Evolutionary conservation across 2,797 vertebrate genomes (phyloP).

Genomic region (Setipinna tenuifilis): DNA sequence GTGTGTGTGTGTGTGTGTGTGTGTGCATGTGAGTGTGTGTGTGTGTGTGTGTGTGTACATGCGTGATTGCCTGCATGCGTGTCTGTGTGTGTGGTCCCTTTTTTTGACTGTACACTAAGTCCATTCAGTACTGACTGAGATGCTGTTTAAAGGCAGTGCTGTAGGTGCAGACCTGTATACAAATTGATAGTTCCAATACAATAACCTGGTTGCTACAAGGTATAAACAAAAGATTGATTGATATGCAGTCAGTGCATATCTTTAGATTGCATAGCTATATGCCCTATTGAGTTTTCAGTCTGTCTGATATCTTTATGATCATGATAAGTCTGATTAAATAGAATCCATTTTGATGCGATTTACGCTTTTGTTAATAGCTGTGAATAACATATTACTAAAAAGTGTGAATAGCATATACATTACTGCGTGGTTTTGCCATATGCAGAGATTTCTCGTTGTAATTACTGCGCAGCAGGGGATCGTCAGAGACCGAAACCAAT

Average conservation of each 20-base stretch:
- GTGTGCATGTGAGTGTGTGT: too few relatives aligned
- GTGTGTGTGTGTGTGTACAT: too few relatives aligned
- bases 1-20: too few relatives aligned
- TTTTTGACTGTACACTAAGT: too few relatives aligned
- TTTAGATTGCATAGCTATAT: too few relatives aligned
- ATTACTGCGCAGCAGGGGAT: constrained; percentile 17
- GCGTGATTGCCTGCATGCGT: too few relatives aligned
- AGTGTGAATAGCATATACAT: neutral
- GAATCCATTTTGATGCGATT: neutral
- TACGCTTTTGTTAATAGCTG: neutral
- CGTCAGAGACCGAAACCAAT: neutral
- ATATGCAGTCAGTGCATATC: too few relatives aligned
- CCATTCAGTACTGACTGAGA: neutral
- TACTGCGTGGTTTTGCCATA: neutral
- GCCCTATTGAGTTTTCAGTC: too few relatives aligned
- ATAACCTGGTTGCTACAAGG: neutral
- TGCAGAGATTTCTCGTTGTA: neutral
- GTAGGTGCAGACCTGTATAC: too few relatives aligned
- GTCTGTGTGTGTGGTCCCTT: too few relatives aligned
- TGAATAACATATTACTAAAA: neutral
- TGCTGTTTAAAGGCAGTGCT: neutral
- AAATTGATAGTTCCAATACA: neutral
- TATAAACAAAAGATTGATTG: neutral
- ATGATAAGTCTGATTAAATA: neutral
- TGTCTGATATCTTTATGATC: neutral